A percentile compares a stretch with the other conserved stretches of the same genome.
phyloP scores from a whole-genome alignment of 1,140 invertebrate species.

The Cyrtorhinus lividipennis region DNA sequence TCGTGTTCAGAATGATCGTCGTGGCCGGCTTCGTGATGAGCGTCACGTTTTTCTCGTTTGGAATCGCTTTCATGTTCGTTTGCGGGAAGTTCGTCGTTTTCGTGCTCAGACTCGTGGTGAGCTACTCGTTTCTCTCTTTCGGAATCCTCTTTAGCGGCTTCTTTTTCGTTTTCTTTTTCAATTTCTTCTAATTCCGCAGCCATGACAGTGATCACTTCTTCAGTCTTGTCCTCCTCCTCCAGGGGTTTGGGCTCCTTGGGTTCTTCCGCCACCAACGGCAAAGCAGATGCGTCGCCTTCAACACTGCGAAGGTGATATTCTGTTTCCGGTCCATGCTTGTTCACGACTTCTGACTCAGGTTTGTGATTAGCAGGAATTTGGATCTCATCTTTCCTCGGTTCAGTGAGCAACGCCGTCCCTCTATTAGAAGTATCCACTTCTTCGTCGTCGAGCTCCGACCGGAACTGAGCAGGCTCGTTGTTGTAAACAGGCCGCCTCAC shows the following conservation, averaged over 20 bases:
- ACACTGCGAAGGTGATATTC: slow-evolving; percentile 55
- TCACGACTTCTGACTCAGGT: slow-evolving; percentile 40
- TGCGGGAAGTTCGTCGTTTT: slow-evolving; percentile 23
- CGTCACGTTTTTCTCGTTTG: slow-evolving; percentile 28
- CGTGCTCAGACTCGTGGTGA: slow-evolving; percentile 5
- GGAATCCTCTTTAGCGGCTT: slow-evolving; percentile 17
- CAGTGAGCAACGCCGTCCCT: too few species aligned
- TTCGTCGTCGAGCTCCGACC: slow-evolving; percentile 31
- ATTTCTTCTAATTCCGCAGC: slow-evolving; percentile 18
- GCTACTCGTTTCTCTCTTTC: slow-evolving; percentile 17
- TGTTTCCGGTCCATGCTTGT: slow-evolving; percentile 51
- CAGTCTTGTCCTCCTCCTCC: neutral
- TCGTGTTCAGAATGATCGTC: slow-evolving; percentile 18
- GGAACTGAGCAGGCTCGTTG: slow-evolving; percentile 19
- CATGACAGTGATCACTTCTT: slow-evolving; percentile 24
- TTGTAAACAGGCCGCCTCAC: slow-evolving; percentile 14
- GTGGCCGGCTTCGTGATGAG: slow-evolving; percentile 26
- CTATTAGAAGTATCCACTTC: slow-evolving; percentile 34
- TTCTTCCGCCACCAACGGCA: slow-evolving; percentile 28
- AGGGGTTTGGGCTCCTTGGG: slow-evolving; percentile 21
- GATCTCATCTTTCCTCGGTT: slow-evolving; percentile 36
- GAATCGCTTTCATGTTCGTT: slow-evolving; percentile 21
- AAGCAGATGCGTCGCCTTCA: slow-evolving; percentile 43
- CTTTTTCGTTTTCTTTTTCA: slow-evolving; percentile 1
- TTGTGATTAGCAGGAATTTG: slow-evolving; percentile 14